Evolutionary conservation across 1,140 invertebrate species (phyloP).

Genomic region (Chironomus tepperi): DNA sequence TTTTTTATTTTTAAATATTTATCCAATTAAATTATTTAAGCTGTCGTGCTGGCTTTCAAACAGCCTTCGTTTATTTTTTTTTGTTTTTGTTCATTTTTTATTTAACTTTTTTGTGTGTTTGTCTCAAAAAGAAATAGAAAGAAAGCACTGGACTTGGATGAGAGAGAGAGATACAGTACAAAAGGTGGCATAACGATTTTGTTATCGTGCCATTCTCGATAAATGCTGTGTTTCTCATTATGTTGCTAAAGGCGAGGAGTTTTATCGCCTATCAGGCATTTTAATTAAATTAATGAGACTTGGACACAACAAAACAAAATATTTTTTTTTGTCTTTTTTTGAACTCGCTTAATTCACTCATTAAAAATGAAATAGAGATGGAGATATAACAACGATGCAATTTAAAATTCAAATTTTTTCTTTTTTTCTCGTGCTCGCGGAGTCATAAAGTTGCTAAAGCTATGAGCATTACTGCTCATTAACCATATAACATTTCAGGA

Average conservation of each 20-base stretch:
- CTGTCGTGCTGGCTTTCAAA: constrained; percentile 14
- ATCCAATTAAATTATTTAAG: constrained; percentile 23
- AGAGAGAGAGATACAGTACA: neutral
- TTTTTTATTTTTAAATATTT: neutral
- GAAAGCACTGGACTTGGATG: neutral
- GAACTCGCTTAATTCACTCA: neutral
- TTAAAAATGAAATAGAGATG: neutral
- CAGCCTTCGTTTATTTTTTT: neutral
- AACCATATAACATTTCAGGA: neutral
- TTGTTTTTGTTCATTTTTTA: too few relatives aligned
- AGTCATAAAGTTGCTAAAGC: neutral
- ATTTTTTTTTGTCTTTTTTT: neutral
- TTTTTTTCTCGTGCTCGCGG: neutral
- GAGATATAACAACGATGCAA: neutral
- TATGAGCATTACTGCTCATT: neutral
- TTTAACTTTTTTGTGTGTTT: too few relatives aligned
- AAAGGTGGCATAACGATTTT: constrained; percentile 12
- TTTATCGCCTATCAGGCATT: constrained; percentile 3
- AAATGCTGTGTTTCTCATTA: neutral
- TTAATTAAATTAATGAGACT: constrained; percentile 15
- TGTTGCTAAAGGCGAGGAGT: constrained; percentile 9
- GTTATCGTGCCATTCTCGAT: constrained; percentile 5
- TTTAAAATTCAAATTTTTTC: constrained; percentile 7
- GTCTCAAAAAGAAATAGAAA: too few relatives aligned
- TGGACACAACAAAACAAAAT: neutral